Conservation (phyloP, 2,888 invertebrate genomes). For the Agrotis segetum region DNA sequence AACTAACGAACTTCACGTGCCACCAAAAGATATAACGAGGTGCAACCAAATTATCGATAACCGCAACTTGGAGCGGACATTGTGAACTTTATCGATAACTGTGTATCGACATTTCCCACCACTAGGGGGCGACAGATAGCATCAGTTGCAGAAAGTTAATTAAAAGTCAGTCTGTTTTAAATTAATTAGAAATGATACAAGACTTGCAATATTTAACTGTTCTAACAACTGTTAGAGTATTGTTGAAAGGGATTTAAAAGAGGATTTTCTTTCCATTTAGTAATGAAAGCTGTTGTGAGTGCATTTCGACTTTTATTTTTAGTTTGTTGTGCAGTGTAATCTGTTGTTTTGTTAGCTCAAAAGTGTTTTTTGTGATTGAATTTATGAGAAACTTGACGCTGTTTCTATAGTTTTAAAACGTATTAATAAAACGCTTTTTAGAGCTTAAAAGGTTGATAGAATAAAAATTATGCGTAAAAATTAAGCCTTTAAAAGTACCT, state of each 20-base stretch:
- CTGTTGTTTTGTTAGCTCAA: not conserved
- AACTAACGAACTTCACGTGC: constrained; percentile 53
- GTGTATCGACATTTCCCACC: constrained; percentile 62
- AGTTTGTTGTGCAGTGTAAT: constrained; percentile 7
- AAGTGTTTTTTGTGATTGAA: not conserved
- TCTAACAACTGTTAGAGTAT: constrained; percentile 20
- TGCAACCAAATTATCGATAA: constrained; percentile 64
- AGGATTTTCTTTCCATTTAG: constrained; percentile 38
- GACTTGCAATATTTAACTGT: constrained; percentile 33
- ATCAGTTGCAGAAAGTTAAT: constrained; percentile 81
- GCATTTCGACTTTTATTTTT: constrained; percentile 32
- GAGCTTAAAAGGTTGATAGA: no score
- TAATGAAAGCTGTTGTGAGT: constrained; percentile 24
- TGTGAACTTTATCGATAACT: constrained; percentile 54
- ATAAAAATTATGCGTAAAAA: no score
- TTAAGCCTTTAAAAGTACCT: no score
- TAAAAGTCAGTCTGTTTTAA: constrained; percentile 78
- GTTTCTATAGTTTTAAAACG: not conserved
- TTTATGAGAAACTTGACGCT: not conserved
- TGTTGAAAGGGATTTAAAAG: constrained; percentile 24
- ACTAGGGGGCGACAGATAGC: constrained; percentile 71
- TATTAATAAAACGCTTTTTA: no score
- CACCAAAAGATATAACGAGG: constrained; percentile 50
- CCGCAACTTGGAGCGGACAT: constrained; percentile 47
- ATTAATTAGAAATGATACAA: constrained; percentile 74